Conservation (phyloP, 2,888 invertebrate species). For the Hoplodrina blanda region DNA sequence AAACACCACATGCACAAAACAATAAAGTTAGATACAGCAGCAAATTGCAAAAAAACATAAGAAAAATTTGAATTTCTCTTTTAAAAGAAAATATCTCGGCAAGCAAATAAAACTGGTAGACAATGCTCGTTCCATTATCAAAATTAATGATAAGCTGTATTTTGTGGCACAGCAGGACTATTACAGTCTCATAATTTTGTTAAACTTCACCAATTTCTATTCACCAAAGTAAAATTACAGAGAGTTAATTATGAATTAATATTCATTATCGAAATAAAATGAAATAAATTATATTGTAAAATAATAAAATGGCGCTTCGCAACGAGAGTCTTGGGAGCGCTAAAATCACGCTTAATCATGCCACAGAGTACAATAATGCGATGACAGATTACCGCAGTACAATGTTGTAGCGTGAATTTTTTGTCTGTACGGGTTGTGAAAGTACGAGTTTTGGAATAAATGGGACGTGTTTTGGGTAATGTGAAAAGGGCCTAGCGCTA, state of each 20-base stretch:
- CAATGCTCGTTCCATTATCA: neutral
- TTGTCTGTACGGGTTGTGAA: constrained; percentile 26
- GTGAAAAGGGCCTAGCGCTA: neutral
- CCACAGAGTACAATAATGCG: constrained; percentile 51
- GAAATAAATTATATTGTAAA: constrained; percentile 32
- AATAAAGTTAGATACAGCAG: no score
- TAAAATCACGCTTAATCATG: constrained; percentile 59
- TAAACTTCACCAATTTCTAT: constrained; percentile 27
- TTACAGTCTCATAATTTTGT: constrained; percentile 13
- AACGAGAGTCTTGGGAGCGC: constrained; percentile 50
- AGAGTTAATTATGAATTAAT: constrained; percentile 30
- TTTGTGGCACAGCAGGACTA: neutral
- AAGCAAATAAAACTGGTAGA: neutral
- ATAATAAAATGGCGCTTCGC: constrained; percentile 40
- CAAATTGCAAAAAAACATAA: no score
- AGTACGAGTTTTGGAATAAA: constrained; percentile 17
- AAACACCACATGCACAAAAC: no score
- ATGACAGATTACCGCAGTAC: constrained; percentile 42
- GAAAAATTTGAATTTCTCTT: no score
- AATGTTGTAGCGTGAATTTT: constrained; percentile 20
- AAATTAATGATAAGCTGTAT: neutral
- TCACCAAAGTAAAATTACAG: constrained; percentile 19
- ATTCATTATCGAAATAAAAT: constrained; percentile 39
- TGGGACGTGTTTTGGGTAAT: neutral
- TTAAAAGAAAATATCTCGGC: neutral